Conservation (phyloP, 2,888 invertebrate species). For the Lepidocyrtoides sp. region DNA sequence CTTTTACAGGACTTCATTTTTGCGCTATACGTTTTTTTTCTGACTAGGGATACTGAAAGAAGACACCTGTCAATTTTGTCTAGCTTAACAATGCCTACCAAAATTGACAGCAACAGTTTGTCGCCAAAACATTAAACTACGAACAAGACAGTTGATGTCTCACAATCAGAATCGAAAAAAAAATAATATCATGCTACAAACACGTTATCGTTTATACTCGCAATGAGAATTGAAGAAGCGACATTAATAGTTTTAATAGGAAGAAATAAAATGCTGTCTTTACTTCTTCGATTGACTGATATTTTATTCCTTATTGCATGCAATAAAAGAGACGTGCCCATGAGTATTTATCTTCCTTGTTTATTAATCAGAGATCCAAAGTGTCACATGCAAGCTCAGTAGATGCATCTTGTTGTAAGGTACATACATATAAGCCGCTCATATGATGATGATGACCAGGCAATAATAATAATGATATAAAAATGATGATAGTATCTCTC, state of each 20-base stretch:
- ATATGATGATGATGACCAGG: not conserved
- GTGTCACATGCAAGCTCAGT: no score
- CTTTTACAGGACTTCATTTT: no score
- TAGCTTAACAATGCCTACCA: no score
- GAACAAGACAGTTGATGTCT: no score
- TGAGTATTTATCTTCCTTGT: slow-evolving; percentile 32
- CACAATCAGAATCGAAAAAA: not conserved
- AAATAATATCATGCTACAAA: not conserved
- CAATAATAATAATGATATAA: no score
- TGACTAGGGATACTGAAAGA: no score
- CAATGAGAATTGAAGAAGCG: not conserved
- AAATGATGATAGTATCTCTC: no score
- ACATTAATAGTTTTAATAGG: not conserved
- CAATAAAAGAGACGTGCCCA: not conserved
- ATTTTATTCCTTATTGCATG: slow-evolving; percentile 26
- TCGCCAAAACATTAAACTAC: no score
- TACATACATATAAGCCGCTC: not conserved
- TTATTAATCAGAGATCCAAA: not conserved
- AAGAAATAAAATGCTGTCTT: not conserved
- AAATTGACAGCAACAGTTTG: no score
- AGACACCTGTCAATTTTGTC: no score
- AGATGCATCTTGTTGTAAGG: no score
- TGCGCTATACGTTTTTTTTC: no score
- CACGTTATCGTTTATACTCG: not conserved
- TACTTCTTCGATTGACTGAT: not conserved